Conservation (phyloP, 2,113 vertebrate species). For the Pterocles orientalis region DNA sequence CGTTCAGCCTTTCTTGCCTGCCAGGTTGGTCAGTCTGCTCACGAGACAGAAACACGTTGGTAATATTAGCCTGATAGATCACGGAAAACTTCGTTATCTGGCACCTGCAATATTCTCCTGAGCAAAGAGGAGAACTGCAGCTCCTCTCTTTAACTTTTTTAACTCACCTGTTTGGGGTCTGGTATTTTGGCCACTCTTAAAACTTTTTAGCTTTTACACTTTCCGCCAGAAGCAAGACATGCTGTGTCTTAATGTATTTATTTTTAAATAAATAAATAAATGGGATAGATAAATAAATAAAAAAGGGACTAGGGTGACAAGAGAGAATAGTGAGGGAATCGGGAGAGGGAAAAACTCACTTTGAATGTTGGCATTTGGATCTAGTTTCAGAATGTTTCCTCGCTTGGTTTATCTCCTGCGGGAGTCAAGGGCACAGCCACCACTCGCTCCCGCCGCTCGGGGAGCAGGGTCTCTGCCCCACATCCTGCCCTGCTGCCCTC, state of each 20-base stretch:
- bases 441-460: background rate
- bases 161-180: background rate
- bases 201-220: background rate
- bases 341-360: background rate
- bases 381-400: background rate
- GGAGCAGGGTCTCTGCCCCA: background rate
- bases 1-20: rapidly evolving
- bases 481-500: background rate
- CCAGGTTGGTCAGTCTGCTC: background rate
- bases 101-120: background rate
- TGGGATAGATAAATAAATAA: too few relatives aligned
- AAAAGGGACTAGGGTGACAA: background rate
- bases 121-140: background rate
- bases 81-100: background rate
- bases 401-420: rapidly evolving
- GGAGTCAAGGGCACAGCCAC: background rate
- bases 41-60: background rate
- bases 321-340: background rate
- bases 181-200: background rate
- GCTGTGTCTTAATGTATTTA: background rate
- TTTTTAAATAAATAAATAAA: background rate
- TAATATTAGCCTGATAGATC: background rate
- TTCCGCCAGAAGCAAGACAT: background rate
- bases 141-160: background rate
- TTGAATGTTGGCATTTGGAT: background rate